Conservation (phyloP, 2,113 vertebrate genomes). For the Nymphicus hollandicus region DNA sequence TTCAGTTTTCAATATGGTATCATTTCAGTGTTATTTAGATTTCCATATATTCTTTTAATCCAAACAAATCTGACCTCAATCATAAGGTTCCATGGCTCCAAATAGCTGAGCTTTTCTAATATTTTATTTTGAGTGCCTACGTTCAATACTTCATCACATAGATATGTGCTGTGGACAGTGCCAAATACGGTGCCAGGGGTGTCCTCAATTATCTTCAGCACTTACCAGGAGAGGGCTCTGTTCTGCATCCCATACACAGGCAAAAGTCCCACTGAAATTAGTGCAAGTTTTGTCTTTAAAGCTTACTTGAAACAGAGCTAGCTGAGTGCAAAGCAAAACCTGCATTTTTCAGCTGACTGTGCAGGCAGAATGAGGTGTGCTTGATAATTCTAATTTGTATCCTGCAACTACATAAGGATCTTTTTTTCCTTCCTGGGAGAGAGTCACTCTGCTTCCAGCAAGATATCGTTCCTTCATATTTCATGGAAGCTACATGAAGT, state of each 20-base stretch:
- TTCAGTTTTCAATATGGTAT: conserved; percentile 33
- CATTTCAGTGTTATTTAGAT: background rate
- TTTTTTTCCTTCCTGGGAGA: background rate
- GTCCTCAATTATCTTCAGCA: conserved; percentile 6
- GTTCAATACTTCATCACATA: conserved; percentile 9
- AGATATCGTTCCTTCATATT: background rate
- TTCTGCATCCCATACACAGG: background rate
- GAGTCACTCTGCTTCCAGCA: background rate
- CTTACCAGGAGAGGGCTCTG: conserved; percentile 43
- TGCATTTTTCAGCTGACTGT: background rate
- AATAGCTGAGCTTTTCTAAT: conserved; percentile 47
- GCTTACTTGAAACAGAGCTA: background rate
- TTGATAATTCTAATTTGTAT: background rate
- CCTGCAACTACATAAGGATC: background rate
- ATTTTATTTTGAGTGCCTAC: conserved; percentile 40
- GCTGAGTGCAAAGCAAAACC: background rate
- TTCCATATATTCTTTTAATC: conserved; percentile 23
- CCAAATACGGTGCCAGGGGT: conserved; percentile 36
- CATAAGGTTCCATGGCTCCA: conserved; percentile 18
- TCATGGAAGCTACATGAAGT: background rate
- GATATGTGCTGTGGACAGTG: conserved; percentile 31
- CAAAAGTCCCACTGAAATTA: background rate
- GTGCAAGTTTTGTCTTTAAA: background rate
- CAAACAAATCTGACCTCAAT: conserved; percentile 51
- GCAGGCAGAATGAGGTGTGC: background rate